Conservation (phyloP, 2,113 vertebrate species). For the Paradoxurus hermaphroditus region DNA sequence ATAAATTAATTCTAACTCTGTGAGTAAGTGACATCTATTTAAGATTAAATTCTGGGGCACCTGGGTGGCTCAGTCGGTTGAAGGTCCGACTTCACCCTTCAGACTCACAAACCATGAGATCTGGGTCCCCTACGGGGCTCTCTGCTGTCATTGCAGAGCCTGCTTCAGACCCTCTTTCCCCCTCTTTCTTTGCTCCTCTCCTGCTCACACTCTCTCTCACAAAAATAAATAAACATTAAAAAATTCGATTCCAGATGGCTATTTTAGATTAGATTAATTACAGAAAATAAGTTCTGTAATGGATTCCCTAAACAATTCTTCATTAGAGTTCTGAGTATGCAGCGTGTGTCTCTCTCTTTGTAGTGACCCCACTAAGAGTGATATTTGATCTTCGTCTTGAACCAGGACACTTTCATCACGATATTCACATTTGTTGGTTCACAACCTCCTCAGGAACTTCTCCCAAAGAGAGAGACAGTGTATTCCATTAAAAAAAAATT, state of each 20-base stretch:
- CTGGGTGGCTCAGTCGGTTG: too few relatives aligned
- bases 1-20: background rate
- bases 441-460: background rate
- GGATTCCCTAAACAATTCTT: background rate
- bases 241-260: background rate
- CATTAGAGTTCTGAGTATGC: accelerated
- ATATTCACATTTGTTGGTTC: background rate
- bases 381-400: accelerated
- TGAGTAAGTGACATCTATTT: background rate
- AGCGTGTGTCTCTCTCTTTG: background rate
- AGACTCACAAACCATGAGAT: too few relatives aligned
- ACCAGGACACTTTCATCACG: too few relatives aligned
- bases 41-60: background rate
- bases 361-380: too few relatives aligned
- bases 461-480: background rate
- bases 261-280: background rate
- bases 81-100: too few relatives aligned
- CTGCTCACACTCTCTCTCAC: too few relatives aligned
- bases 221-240: too few relatives aligned
- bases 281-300: background rate
- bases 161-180: too few relatives aligned
- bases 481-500: too few relatives aligned
- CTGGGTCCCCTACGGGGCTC: too few relatives aligned
- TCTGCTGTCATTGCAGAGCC: too few relatives aligned
- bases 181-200: too few relatives aligned